Percentiles rank a stretch among this genome's conserved stretches.
phyloP scores from a whole-genome alignment of 2,888 invertebrate species.

The Hydrotaea diabolus region DNA sequence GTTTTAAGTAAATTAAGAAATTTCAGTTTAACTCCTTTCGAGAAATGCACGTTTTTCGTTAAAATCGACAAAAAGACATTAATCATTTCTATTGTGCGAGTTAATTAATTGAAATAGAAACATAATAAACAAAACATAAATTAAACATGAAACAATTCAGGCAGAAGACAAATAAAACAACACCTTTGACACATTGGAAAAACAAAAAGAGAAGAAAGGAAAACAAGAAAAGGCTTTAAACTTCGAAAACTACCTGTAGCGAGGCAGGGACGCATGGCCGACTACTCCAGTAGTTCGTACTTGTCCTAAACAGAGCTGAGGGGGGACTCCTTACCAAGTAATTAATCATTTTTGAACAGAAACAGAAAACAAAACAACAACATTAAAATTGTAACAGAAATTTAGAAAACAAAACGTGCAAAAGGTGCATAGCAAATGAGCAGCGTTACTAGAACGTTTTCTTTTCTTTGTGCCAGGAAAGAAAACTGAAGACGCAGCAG shows the following conservation, averaged over 20 bases:
- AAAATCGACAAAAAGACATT: constrained; percentile 49
- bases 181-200: constrained; percentile 60
- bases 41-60: too few species aligned
- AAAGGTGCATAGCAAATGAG: constrained; percentile 40
- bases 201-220: constrained; percentile 4
- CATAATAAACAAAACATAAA: constrained; percentile 67
- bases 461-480: too few species aligned
- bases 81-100: constrained; percentile 69
- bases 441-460: too few species aligned
- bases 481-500: constrained; percentile 40
- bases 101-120: constrained; percentile 65
- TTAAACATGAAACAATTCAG: constrained; percentile 55
- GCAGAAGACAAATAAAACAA: constrained; percentile 67
- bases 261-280: background rate
- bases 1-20: constrained; percentile 51
- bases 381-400: constrained; percentile 62
- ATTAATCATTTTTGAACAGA: constrained; percentile 56
- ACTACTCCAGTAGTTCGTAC: constrained; percentile 29
- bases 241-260: constrained; percentile 45
- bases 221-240: constrained; percentile 52
- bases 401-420: constrained; percentile 17
- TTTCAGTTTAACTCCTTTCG: constrained; percentile 58
- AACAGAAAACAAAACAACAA: constrained; percentile 44
- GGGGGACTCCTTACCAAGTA: constrained; percentile 11
- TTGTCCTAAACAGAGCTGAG: background rate